These are phyloP conservation scores for Rhinophrynus dorsalis DNA, from an alignment of 2,797 vertebrate species.

Conservation along the genomic window DNA sequence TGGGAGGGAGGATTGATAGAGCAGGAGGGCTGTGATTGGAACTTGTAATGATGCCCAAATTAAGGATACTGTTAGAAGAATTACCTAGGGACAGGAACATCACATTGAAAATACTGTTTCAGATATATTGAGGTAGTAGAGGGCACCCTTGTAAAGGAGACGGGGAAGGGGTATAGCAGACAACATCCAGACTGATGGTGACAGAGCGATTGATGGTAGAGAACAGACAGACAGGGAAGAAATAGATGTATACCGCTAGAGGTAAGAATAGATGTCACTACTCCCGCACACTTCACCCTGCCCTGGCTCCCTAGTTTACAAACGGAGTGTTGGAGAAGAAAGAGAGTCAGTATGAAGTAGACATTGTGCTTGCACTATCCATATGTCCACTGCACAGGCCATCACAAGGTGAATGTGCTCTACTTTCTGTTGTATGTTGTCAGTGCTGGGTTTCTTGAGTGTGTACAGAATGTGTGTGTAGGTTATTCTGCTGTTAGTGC, in stretches of 20 bases:
- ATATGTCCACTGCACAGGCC: too few relatives aligned
- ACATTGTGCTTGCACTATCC: too few relatives aligned
- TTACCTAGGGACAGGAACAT: constrained; percentile 5
- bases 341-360: too few relatives aligned
- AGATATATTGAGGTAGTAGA: not conserved
- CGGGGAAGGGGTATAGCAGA: not conserved
- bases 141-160: not conserved
- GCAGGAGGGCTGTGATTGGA: constrained; percentile 6
- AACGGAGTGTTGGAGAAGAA: too few relatives aligned
- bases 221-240: not conserved
- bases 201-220: not conserved
- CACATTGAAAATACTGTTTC: not conserved
- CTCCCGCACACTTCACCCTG: too few relatives aligned
- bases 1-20: not conserved
- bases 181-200: not conserved
- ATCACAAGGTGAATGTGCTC: too few relatives aligned
- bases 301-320: too few relatives aligned
- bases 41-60: constrained; percentile 32
- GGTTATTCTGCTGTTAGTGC: too few relatives aligned
- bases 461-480: too few relatives aligned
- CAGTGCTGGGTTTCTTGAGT: too few relatives aligned
- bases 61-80: not conserved
- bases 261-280: too few relatives aligned
- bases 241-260: constrained; percentile 12
- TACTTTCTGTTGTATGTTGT: too few relatives aligned